Base-by-base conservation (phyloP, 2,113 vertebrate species). In the Blennius ocellaris region DNA sequence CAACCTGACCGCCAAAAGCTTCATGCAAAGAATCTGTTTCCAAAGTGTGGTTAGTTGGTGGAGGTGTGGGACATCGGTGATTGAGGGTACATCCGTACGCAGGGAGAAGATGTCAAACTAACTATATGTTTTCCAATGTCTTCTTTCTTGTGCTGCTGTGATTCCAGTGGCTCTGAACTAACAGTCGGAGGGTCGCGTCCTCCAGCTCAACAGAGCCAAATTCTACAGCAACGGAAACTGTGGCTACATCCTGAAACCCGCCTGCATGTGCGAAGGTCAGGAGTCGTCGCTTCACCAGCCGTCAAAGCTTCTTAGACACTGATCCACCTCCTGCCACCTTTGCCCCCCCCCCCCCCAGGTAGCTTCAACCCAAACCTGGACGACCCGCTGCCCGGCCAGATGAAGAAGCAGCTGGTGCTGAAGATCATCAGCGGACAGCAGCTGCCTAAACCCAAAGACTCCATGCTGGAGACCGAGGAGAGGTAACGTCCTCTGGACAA, bases 361-460 rank as follows among this genome's bases (percentile, higher is more conserved):
- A 58, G 93, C 90, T 99, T 99, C 89, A 98, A 97, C 86, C 96
- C 97, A 53, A 94, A 94, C 69, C 89, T 95, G 0, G 97, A 98
- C 73, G 98, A 99, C 47, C 96, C 96, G 0, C 77, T 96, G 58
- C 95, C 95, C 0, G 95, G 94, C 40, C 95, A 95, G 14, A 85
- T 96, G 92, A 98, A 94, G 94, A 99, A 98, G 64, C 97, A 99
- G 81, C 89, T 99, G 68, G 92, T 96, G 36, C 76, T 99, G 5
- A 94, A 97, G 87, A 94, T 99, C 77, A 99, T 99, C 88, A 99
- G 98, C 1, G 98, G 98, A 10, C 98, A 99, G 6, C 98, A 99
- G 81, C 95, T 99, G 38, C 98, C 98, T 9, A 99, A 99, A 87
- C 98, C 98, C 0, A 95, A 96, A 68, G 98, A 97, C 87, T 99